These are phyloP conservation scores for Schizopygopsis malacanthus DNA, from an alignment of 2,797 vertebrate genomes.

Conservation along the genomic window DNA sequence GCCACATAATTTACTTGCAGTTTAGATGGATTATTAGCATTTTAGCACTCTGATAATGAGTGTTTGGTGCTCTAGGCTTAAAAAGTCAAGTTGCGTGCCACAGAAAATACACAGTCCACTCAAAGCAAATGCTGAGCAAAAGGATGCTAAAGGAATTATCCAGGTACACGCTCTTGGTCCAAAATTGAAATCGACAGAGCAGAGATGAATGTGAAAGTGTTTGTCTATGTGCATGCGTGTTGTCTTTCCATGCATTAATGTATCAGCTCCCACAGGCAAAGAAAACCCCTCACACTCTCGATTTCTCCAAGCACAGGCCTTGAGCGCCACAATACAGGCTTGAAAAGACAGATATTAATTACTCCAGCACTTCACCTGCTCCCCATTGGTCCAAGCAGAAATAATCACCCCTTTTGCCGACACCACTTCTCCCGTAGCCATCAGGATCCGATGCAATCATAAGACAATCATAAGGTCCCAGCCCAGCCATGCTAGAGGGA, in stretches of 20 bases:
- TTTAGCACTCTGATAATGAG: background rate
- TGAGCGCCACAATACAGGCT: constrained; percentile 61
- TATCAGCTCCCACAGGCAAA: constrained; percentile 8
- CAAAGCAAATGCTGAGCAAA: constrained; percentile 18
- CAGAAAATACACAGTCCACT: constrained; percentile 10
- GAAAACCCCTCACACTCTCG: constrained; percentile 11
- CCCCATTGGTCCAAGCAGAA: constrained; percentile 69
- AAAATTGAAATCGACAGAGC: constrained; percentile 42
- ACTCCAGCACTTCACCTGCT: constrained; percentile 71
- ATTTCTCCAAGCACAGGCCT: constrained; percentile 30
- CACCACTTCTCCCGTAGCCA: constrained; percentile 62
- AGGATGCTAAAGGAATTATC: constrained; percentile 3
- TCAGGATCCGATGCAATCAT: constrained; percentile 77
- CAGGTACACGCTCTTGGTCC: background rate
- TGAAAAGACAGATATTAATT: constrained; percentile 75
- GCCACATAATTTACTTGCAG: background rate
- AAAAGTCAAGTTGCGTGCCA: background rate
- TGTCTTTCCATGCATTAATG: background rate
- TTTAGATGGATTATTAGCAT: background rate
- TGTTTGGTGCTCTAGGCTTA: background rate
- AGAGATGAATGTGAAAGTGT: background rate
- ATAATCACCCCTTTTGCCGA: constrained; percentile 72
- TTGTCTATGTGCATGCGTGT: background rate
- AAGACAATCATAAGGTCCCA: constrained; percentile 41
- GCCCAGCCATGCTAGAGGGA: constrained; percentile 33